A percentile compares a stretch with the other conserved stretches of the same genome.
Evolutionary conservation across 2,113 vertebrate species (phyloP).

Genomic region (Todiramphus saurophagus): DNA sequence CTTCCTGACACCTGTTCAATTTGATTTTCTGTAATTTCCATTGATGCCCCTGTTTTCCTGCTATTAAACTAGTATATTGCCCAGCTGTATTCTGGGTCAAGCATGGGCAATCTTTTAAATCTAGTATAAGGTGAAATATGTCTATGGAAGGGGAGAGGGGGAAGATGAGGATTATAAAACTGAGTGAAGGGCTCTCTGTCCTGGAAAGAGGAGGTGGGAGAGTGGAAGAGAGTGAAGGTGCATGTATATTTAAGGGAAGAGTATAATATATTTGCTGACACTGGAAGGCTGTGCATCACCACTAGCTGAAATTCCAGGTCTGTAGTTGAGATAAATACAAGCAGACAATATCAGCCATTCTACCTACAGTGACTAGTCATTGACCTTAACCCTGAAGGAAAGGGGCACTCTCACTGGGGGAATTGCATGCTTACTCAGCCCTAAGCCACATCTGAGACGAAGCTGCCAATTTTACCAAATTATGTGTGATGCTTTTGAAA

Average conservation of each 20-base stretch:
- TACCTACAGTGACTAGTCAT: constrained; percentile 39
- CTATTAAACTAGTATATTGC: constrained; percentile 65
- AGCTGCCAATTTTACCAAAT: constrained; percentile 70
- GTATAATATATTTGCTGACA: neutral
- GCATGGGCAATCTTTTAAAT: constrained; percentile 66
- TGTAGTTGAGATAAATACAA: neutral
- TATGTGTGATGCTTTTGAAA: constrained; percentile 67
- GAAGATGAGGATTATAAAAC: constrained; percentile 38
- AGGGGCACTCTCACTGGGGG: constrained; percentile 57
- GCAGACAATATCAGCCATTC: constrained; percentile 34
- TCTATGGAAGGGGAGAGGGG: constrained; percentile 32
- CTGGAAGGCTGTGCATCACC: neutral
- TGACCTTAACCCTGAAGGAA: constrained; percentile 65
- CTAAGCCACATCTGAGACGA: constrained; percentile 31
- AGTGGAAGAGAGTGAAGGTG: neutral
- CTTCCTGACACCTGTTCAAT: constrained; percentile 69
- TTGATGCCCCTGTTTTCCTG: constrained; percentile 66
- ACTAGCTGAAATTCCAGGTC: constrained; percentile 15
- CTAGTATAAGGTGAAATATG: constrained; percentile 68
- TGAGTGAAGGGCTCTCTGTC: constrained; percentile 15
- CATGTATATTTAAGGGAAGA: constrained; percentile 34
- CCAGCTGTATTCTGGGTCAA: constrained; percentile 66
- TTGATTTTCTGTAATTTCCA: constrained; percentile 71
- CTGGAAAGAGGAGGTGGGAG: neutral
- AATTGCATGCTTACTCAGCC: constrained; percentile 53